Percentiles rank a stretch among this genome's conserved stretches.
Conservation (phyloP, 2,113 vertebrate species). For the Pelobates fuscus region DNA sequence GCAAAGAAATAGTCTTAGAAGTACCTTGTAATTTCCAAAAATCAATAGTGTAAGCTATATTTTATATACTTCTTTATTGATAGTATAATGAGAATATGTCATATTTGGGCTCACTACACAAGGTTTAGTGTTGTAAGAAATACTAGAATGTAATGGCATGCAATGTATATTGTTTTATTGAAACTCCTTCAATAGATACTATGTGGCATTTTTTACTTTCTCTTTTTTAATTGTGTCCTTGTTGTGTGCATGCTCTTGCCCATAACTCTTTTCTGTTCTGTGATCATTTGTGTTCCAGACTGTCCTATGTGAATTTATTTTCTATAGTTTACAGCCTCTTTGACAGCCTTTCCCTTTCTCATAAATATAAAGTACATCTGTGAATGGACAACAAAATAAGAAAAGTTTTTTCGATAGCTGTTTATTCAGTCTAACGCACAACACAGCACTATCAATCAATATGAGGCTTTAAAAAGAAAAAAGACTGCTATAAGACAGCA, state of each 20-base stretch:
- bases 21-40: no score
- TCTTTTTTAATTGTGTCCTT: slow-evolving; percentile 31
- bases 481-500: not conserved
- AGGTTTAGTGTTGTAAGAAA: no score
- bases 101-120: no score
- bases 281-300: slow-evolving; percentile 33
- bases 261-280: slow-evolving; percentile 31
- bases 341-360: slow-evolving; percentile 38
- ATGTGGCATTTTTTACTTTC: not conserved
- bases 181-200: no score
- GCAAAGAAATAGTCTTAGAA: no score
- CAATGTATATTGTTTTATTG: no score
- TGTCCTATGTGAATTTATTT: slow-evolving; percentile 45
- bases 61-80: no score
- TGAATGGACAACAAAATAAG: slow-evolving; percentile 46
- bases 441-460: slow-evolving; percentile 32
- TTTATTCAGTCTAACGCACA: slow-evolving; percentile 38
- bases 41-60: no score
- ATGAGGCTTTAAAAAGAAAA: slow-evolving; percentile 18
- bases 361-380: slow-evolving; percentile 46
- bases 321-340: slow-evolving; percentile 33
- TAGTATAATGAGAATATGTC: no score
- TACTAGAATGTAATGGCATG: no score
- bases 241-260: slow-evolving; percentile 6
- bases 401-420: slow-evolving; percentile 42